Base-by-base conservation (phyloP, 2,113 vertebrate species). In the Anas platyrhynchos region DNA sequence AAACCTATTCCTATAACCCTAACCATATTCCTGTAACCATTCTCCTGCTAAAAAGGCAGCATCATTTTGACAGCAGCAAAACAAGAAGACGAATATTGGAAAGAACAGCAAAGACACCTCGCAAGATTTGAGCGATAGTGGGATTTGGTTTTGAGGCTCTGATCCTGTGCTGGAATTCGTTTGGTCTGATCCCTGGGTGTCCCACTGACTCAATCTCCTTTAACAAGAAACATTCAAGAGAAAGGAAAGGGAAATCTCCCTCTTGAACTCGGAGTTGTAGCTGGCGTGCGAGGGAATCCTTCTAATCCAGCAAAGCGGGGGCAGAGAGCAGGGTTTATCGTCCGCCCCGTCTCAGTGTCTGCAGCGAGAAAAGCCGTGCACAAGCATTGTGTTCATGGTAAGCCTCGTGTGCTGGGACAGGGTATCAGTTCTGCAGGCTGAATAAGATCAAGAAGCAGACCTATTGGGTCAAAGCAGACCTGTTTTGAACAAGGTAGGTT, bases 161-260 rank as follows among this genome's bases (percentile, higher is more conserved):
- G 31, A 81, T 78, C 73, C 69, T 77, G 31, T 87, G 72, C 55
- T 87, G 88, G 83, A 90, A 89, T 93, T 71, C 20, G 27, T 92
- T 86, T 75, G 62, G 69, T 79, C 50, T 91, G 58, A 79, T 94
- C 85, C 62, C 83, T 74, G 91, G 86, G 50, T 79, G 86, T 93
- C 48, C 83, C 34, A 16, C 77, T 92, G 73, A 65, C 22, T 83
- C 88, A 72, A 3, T 78, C 66, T 92, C 41, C 59, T 82, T 67
- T 86, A 95, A 89, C 44, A 85, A 59, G 91, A 87, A 89, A 91
- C 74, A 29, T 52, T 89, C 36, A 74, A 43, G n/a, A 89, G 58
- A 56, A 82, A 50, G 61, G 54, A 86, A 34, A 23, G 16, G 48
- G 59, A 88, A 73, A 69, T 76, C 34, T 63, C 48, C 36, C 55